phyloP scores from a whole-genome alignment of 2,888 invertebrate species.

The Papilio gigon region DNA sequence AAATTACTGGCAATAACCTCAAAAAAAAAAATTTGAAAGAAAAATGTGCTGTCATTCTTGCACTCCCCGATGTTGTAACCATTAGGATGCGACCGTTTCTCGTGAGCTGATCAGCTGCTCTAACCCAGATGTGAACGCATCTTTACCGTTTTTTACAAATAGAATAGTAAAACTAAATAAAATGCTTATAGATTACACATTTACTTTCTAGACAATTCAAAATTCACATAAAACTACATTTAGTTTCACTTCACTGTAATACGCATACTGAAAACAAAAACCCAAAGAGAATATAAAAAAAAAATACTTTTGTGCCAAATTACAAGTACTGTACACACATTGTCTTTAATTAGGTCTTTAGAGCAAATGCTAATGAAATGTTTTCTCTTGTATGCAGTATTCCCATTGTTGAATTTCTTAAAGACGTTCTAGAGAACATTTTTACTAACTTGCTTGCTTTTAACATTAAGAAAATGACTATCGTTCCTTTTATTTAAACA shows the following conservation, averaged over 20 bases:
- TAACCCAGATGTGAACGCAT: too few relatives aligned
- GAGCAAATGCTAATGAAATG: slow-evolving; percentile 13
- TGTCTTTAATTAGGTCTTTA: slow-evolving; percentile 13
- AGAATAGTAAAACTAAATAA: too few relatives aligned
- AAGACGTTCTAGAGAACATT: not conserved
- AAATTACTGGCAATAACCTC: too few relatives aligned
- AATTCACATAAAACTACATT: not conserved
- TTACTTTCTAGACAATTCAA: not conserved
- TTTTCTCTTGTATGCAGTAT: slow-evolving; percentile 1
- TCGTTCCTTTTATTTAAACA: too few relatives aligned
- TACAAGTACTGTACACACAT: not conserved
- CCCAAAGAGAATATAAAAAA: slow-evolving; percentile 12
- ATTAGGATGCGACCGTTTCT: too few relatives aligned
- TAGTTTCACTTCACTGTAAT: not conserved
- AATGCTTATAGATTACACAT: too few relatives aligned
- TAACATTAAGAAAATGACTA: too few relatives aligned
- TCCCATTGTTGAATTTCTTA: slow-evolving; percentile 17
- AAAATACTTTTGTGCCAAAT: slow-evolving; percentile 28
- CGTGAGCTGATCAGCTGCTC: too few relatives aligned
- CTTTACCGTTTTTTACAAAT: too few relatives aligned
- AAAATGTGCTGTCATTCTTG: too few relatives aligned
- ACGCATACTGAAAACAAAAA: not conserved
- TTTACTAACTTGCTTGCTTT: not conserved
- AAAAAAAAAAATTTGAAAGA: too few relatives aligned
- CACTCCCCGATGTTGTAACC: too few relatives aligned